Evolutionary conservation across 1,140 invertebrate species (phyloP).

Genomic region (Subanguina moxae): DNA sequence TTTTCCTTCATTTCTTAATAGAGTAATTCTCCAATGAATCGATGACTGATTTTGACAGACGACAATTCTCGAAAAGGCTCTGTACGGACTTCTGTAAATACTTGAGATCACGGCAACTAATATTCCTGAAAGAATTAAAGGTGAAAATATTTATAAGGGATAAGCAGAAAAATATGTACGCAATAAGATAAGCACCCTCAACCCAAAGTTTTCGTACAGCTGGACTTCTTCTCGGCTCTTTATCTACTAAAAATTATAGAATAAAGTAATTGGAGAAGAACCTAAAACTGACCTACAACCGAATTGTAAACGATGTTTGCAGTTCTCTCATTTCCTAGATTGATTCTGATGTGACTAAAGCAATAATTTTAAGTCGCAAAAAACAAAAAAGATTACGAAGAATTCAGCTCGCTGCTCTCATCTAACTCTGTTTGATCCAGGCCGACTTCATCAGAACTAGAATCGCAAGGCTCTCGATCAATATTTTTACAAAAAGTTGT

Average conservation of each 20-base stretch:
- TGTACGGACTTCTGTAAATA: conserved; percentile 18
- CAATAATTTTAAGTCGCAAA: neutral
- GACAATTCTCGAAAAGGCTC: conserved; percentile 29
- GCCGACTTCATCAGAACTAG: too few species aligned
- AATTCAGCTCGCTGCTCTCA: too few species aligned
- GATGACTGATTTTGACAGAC: conserved; percentile 17
- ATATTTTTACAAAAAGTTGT: too few species aligned
- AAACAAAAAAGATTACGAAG: too few species aligned
- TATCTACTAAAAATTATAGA: conserved; percentile 18
- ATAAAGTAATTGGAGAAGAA: too few species aligned
- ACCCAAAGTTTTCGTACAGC: conserved; percentile 4
- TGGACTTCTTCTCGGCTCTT: conserved; percentile 27
- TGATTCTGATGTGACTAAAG: neutral
- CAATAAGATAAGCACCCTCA: conserved; percentile 13
- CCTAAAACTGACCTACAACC: too few species aligned
- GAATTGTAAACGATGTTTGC: conserved; percentile 23
- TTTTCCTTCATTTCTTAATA: too few species aligned
- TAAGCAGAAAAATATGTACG: conserved; percentile 13
- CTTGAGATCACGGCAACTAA: conserved; percentile 19
- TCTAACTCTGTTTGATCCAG: too few species aligned
- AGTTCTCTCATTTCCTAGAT: conserved; percentile 1
- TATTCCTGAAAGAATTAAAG: conserved; percentile 15
- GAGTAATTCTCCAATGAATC: conserved; percentile 10
- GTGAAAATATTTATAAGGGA: neutral
- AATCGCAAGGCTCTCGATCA: too few species aligned